A percentile compares a stretch with the other conserved stretches of the same genome.
Evolutionary conservation across 1,140 invertebrate genomes (phyloP).

Genomic region (Thaumetopoea pityocampa): DNA sequence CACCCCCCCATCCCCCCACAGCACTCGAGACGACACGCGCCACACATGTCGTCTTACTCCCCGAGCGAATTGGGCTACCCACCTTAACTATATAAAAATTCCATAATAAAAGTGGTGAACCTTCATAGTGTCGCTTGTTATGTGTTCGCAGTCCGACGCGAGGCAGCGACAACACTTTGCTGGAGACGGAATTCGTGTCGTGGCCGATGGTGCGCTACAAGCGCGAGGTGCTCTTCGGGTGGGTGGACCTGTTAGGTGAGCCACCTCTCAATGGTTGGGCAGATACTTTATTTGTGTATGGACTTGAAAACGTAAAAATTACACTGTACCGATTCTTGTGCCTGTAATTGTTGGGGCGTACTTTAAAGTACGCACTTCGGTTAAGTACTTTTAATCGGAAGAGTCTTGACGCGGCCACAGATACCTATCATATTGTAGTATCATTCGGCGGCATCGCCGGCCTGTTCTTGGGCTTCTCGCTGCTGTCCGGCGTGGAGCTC

Average conservation of each 20-base stretch:
- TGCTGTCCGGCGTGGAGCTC: constrained; percentile 83
- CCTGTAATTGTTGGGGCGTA: no score
- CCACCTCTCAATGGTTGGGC: not conserved
- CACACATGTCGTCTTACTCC: no score
- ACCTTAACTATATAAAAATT: no score
- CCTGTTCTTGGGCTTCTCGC: constrained; percentile 84
- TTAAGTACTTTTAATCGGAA: no score
- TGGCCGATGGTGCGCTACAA: constrained; percentile 86
- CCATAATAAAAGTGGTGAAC: no score
- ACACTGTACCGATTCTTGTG: not conserved
- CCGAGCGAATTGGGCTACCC: no score
- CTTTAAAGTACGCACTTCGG: no score
- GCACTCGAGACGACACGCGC: no score
- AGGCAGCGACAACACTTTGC: constrained; percentile 9
- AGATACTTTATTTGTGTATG: not conserved
- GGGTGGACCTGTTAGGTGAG: constrained; percentile 83
- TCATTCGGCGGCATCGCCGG: constrained; percentile 86
- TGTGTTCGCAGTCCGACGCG: constrained; percentile 32
- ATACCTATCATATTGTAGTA: constrained; percentile 76
- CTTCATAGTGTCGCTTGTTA: no score
- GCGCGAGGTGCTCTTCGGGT: constrained; percentile 85
- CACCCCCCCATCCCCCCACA: no score
- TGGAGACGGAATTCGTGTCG: constrained; percentile 79
- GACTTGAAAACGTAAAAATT: no score
- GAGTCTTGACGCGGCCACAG: no score